Evolutionary conservation across 2,797 vertebrate genomes (phyloP).

Genomic region (Aldrovandia affinis): DNA sequence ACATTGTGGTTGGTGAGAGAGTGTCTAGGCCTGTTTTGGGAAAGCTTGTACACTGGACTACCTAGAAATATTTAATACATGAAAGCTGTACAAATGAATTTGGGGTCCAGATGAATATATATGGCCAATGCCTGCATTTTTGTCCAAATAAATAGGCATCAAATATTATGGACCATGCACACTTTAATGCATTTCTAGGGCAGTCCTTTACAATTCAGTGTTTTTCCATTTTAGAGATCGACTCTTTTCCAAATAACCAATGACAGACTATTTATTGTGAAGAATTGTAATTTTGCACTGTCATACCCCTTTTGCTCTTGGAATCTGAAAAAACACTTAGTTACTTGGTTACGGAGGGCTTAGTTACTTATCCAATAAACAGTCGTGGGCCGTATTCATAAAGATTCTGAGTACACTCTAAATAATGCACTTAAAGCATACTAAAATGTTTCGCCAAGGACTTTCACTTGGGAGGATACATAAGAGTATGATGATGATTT

Average conservation of each 20-base stretch:
- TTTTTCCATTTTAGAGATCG: not conserved
- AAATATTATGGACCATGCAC: not conserved
- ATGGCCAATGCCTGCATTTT: not conserved
- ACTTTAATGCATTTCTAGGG: not conserved
- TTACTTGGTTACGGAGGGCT: too few relatives aligned
- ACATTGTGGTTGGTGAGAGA: not conserved
- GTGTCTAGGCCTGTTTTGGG: not conserved
- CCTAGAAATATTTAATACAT: not conserved
- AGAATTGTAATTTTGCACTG: not conserved
- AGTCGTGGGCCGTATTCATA: not conserved
- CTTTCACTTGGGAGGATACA: not conserved
- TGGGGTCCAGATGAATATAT: not conserved
- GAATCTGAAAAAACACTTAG: not conserved
- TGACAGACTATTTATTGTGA: too few relatives aligned
- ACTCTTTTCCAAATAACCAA: too few relatives aligned
- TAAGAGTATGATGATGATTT: not conserved
- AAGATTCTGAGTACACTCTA: not conserved
- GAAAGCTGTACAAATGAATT: not conserved
- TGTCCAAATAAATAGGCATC: not conserved
- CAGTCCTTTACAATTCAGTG: not conserved
- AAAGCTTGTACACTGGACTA: not conserved
- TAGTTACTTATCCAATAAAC: not conserved
- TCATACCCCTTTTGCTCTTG: not conserved
- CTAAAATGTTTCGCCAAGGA: not conserved
- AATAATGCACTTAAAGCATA: not conserved